Evolutionary conservation across 2,888 invertebrate species (phyloP), one percentile per base, ranked within the genome.

Genomic region (Drosophila anomelani): DNA sequence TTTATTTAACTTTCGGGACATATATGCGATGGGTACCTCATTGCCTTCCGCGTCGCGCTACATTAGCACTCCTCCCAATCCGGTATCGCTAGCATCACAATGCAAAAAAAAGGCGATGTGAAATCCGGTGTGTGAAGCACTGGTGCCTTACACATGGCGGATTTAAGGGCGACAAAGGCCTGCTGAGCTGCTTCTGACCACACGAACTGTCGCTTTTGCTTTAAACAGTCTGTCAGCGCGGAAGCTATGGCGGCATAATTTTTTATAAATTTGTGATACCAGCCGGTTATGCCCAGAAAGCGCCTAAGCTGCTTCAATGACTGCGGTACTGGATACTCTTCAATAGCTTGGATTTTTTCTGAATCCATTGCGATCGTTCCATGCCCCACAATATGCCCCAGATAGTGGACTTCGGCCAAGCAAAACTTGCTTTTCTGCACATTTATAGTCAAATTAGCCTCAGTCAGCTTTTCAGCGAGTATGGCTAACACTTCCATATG

Each of bases 221-320:
- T 39, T 8, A 38, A 6, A 38, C 38, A 38, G 7, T 38, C 38
- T 7, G 38, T 15, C 38, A 15, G 15, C 0, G 15, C 1, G 3
- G 20, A n/a, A 8, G n/a, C 15, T n/a, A 39, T 39, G n/a, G 39
- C 39, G 9, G 17, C 39, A 41, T 41, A 41, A 41, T 41, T 41
- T 41, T 41, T 17, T n/a, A 17, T 41, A 41, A 17, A 17, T 41
- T 41, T 41, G 41, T 41, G 41, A 41, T 41, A 41, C 41, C 41
- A 41, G 17, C 10, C 17, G 2, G 10, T 41, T 17, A 41, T 41
- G 4, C 17, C 41, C 17, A 41, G 17, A 2, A 41, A 41, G 17
- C 41, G 41, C 17, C 41, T 10, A 17, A 41, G 41, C 41, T 41
- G 41, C 17, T 41, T 41, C 1, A 41, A 41, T 20, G 41, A n/a